phyloP scores from a whole-genome alignment of 2,888 invertebrate species.

The Agrenia bidenticulata region DNA sequence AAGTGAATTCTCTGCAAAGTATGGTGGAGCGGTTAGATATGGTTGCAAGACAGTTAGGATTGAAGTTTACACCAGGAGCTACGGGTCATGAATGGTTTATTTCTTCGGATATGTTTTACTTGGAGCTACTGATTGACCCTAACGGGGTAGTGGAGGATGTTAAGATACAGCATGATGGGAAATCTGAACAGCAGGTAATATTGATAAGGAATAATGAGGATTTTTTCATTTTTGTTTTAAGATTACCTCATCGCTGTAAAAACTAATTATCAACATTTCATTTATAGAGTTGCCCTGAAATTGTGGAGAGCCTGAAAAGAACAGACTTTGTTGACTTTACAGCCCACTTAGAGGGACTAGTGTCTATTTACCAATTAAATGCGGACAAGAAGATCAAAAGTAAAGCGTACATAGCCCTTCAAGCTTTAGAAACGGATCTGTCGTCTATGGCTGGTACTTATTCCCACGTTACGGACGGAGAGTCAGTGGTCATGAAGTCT shows the following conservation, averaged over 20 bases:
- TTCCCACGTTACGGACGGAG: conserved; percentile 42
- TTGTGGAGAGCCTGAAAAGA: conserved; percentile 76
- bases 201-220: too few species aligned
- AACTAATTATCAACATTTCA: conserved; percentile 38
- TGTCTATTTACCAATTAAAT: conserved; percentile 88
- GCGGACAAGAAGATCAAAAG: conserved; percentile 93
- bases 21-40: conserved; percentile 90
- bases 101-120: conserved; percentile 94
- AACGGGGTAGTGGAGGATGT: conserved; percentile 85
- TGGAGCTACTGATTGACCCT: conserved; percentile 84
- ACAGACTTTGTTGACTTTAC: conserved; percentile 92
- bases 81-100: conserved; percentile 82
- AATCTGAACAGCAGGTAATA: conserved; percentile 63
- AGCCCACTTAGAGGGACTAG: conserved; percentile 83
- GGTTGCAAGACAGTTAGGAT: conserved; percentile 82
- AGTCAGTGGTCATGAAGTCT: conserved; percentile 63
- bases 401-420: conserved; percentile 88
- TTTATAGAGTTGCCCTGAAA: conserved; percentile 79
- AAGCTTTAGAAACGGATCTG: conserved; percentile 87
- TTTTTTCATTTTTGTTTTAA: too few species aligned
- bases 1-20: conserved; percentile 85
- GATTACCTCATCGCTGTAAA: too few species aligned
- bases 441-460: conserved; percentile 56
- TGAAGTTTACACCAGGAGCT: conserved; percentile 83
- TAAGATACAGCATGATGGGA: conserved; percentile 87